phyloP scores from a whole-genome alignment of 53 echinoderm and acorn worm species.

The Temnopleurus reevesii region DNA sequence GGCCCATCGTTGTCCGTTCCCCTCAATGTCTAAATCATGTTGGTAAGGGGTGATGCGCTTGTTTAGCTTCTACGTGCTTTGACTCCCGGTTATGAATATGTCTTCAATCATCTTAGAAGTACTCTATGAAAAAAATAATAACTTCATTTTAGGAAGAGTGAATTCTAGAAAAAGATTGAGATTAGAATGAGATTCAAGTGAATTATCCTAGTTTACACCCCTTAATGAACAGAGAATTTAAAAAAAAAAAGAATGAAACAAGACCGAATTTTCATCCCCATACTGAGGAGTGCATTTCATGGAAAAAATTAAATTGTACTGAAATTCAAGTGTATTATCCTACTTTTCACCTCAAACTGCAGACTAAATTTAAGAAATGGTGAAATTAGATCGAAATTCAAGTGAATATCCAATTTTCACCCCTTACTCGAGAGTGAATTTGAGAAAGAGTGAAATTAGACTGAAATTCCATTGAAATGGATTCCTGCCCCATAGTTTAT shows the following conservation, averaged over 20 bases:
- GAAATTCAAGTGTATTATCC: too few relatives aligned
- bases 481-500: not conserved
- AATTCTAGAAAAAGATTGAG: not conserved
- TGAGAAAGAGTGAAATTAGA: not conserved
- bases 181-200: not conserved
- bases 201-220: too few relatives aligned
- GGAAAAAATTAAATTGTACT: not conserved
- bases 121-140: not conserved
- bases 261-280: too few relatives aligned
- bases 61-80: not conserved
- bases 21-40: too few relatives aligned
- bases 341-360: too few relatives aligned
- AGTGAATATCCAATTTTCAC: too few relatives aligned
- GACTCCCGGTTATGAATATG: not conserved
- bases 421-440: too few relatives aligned
- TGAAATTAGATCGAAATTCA: too few relatives aligned
- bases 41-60: not conserved
- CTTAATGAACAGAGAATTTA: too few relatives aligned
- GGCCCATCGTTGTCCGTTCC: not conserved
- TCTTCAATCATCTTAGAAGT: not conserved
- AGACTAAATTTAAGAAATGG: too few relatives aligned
- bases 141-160: not conserved
- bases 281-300: not conserved
- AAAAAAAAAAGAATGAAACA: too few relatives aligned
- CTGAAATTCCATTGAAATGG: conserved; percentile 10